These are phyloP conservation scores for Nyctibius grandis DNA, from an alignment of 2,797 vertebrate genomes.

Conservation along the genomic window DNA sequence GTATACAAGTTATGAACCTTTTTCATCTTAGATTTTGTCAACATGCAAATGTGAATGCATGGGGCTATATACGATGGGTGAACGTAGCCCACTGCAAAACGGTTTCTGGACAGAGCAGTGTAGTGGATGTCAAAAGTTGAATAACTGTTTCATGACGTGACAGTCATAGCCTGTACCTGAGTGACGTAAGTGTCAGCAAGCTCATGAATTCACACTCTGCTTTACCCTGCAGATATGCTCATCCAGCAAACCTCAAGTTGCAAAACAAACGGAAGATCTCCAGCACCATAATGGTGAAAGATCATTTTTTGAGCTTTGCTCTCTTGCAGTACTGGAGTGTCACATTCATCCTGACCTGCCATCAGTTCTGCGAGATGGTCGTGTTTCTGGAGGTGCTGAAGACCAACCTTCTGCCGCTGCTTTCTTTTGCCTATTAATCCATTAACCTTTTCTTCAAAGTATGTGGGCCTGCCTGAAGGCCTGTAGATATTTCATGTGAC, in stretches of 20 bases:
- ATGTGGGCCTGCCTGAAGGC: neutral
- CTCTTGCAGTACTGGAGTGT: neutral
- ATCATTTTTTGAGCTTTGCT: neutral
- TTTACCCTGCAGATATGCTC: rapidly evolving
- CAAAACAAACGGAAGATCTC: neutral
- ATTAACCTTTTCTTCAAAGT: conserved; percentile 12
- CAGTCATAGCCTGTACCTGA: neutral
- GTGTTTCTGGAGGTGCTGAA: neutral
- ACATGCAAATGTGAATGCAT: rapidly evolving
- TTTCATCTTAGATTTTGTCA: neutral
- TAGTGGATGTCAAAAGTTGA: neutral
- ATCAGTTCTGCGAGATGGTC: neutral
- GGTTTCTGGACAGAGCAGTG: neutral
- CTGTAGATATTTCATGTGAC: neutral
- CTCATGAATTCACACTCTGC: neutral
- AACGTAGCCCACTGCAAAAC: neutral
- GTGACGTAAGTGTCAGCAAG: rapidly evolving
- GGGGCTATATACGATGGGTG: rapidly evolving
- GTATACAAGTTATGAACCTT: neutral
- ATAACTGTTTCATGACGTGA: rapidly evolving
- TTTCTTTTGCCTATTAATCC: neutral
- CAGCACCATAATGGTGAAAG: neutral
- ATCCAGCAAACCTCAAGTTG: neutral
- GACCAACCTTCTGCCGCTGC: neutral
- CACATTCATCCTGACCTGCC: neutral